Evolutionary conservation across 2,888 invertebrate species (phyloP).

Genomic region (Coecobrya sp.): DNA sequence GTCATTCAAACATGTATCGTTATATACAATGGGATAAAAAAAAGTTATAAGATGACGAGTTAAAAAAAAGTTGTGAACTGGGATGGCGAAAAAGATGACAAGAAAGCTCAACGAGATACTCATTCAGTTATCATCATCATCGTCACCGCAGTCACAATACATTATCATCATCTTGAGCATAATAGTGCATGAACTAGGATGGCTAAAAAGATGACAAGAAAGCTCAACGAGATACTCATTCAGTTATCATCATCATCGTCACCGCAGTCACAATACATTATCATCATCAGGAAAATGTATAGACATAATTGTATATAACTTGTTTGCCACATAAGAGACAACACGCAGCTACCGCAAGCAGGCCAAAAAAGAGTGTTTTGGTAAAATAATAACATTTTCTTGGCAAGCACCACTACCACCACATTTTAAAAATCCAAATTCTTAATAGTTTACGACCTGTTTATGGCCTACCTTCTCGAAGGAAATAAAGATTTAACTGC

Average conservation of each 20-base stretch:
- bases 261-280: conserved; percentile 38
- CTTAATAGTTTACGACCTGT: conserved; percentile 76
- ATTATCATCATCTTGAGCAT: conserved; percentile 50
- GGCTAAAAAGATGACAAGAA: conserved; percentile 30
- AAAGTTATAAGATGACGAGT: not conserved
- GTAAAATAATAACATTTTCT: conserved; percentile 58
- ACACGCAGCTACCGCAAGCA: conserved; percentile 53
- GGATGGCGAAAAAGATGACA: conserved; percentile 18
- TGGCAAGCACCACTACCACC: conserved; percentile 57
- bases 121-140: conserved; percentile 46
- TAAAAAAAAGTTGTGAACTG: conserved; percentile 7
- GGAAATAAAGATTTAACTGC: conserved; percentile 42
- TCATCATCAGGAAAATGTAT: conserved; percentile 52
- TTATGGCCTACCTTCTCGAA: conserved; percentile 60
- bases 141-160: conserved; percentile 32
- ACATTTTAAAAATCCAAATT: conserved; percentile 61
- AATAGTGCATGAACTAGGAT: not conserved
- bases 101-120: conserved; percentile 42
- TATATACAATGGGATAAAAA: not conserved
- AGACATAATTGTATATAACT: conserved; percentile 41
- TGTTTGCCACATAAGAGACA: conserved; percentile 57
- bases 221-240: conserved; percentile 41
- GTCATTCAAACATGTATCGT: not conserved
- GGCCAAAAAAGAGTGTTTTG: conserved; percentile 20
- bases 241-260: conserved; percentile 48